phyloP scores from a whole-genome alignment of 2,888 invertebrate species.

The Drosophila formosana region DNA sequence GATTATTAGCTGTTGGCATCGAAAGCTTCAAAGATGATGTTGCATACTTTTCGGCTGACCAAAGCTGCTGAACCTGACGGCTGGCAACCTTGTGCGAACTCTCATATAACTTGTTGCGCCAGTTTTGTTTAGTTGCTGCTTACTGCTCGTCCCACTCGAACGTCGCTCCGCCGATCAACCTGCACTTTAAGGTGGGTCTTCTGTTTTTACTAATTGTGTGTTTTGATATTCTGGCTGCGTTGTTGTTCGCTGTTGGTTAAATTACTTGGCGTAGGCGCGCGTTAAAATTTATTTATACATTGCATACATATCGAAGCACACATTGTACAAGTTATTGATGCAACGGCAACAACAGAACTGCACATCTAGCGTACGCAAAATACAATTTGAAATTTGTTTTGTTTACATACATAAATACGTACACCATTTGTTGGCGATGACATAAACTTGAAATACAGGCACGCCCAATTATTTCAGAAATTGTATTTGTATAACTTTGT shows the following conservation, averaged over 20 bases:
- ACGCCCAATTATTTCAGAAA: slow-evolving; percentile 29
- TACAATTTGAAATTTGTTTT: not conserved
- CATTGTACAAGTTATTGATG: slow-evolving; percentile 12
- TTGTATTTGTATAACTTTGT: slow-evolving; percentile 53
- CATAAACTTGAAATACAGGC: slow-evolving; percentile 37
- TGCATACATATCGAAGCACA: slow-evolving; percentile 19
- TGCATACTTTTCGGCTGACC: slow-evolving; percentile 26
- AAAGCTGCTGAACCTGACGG: slow-evolving; percentile 33
- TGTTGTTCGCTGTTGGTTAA: slow-evolving; percentile 19
- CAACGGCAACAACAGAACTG: not conserved
- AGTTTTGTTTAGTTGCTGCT: slow-evolving; percentile 59
- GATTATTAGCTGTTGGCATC: not conserved
- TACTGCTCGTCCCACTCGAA: slow-evolving; percentile 42
- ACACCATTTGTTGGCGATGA: slow-evolving; percentile 34
- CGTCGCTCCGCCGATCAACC: slow-evolving; percentile 19
- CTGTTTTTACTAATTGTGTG: slow-evolving; percentile 29
- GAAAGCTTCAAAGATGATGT: not conserved
- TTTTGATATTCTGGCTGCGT: slow-evolving; percentile 13
- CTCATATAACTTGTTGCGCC: slow-evolving; percentile 65
- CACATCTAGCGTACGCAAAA: not conserved
- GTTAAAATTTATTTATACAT: slow-evolving; percentile 50
- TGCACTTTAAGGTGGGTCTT: slow-evolving; percentile 53
- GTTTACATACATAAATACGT: slow-evolving; percentile 4
- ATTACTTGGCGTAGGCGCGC: slow-evolving; percentile 59
- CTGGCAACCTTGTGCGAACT: slow-evolving; percentile 41